Percentiles rank a stretch among this genome's conserved stretches.
These are phyloP conservation scores for Nebria ingens DNA, from an alignment of 1,140 invertebrate species.

Conservation along the genomic window DNA sequence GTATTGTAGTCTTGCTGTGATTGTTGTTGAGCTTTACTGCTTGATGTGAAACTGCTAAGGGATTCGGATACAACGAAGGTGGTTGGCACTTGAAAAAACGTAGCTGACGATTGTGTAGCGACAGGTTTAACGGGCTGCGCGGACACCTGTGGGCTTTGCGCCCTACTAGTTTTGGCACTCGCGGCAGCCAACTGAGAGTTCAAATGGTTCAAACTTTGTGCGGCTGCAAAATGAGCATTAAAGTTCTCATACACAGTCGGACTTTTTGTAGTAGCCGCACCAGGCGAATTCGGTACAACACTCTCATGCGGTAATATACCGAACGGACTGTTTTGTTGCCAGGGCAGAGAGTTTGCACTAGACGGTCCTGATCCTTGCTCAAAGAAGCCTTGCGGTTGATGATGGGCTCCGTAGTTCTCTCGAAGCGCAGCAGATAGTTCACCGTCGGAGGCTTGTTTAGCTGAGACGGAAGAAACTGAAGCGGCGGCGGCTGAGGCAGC, in stretches of 20 bases:
- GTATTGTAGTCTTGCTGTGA: conserved; percentile 33
- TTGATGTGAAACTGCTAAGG: conserved; percentile 27
- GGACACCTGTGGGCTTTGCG: conserved; percentile 45
- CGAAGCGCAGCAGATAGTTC: conserved; percentile 16
- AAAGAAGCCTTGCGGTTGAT: conserved; percentile 50
- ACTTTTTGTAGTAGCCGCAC: conserved; percentile 41
- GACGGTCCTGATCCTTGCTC: conserved; percentile 46
- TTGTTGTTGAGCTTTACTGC: conserved; percentile 26
- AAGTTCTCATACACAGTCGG: conserved; percentile 49
- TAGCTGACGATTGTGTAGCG: conserved; percentile 41
- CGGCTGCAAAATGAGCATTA: conserved; percentile 53
- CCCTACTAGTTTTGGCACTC: conserved; percentile 38
- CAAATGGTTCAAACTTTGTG: conserved; percentile 50
- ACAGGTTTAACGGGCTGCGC: conserved; percentile 42
- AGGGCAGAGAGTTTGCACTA: conserved; percentile 42
- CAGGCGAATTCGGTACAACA: conserved; percentile 54
- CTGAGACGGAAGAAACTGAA: conserved; percentile 38
- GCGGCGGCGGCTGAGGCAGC: conserved; percentile 39
- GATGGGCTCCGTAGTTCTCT: conserved; percentile 44
- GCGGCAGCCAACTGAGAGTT: conserved; percentile 45
- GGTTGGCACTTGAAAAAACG: conserved; percentile 52
- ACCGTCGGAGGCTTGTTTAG: conserved; percentile 42
- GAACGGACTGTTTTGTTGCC: conserved; percentile 63
- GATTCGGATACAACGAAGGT: conserved; percentile 34
- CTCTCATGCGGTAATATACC: conserved; percentile 68